Base-by-base conservation (phyloP, 2,888 invertebrate genomes). In the Ypsolopha sequella region DNA sequence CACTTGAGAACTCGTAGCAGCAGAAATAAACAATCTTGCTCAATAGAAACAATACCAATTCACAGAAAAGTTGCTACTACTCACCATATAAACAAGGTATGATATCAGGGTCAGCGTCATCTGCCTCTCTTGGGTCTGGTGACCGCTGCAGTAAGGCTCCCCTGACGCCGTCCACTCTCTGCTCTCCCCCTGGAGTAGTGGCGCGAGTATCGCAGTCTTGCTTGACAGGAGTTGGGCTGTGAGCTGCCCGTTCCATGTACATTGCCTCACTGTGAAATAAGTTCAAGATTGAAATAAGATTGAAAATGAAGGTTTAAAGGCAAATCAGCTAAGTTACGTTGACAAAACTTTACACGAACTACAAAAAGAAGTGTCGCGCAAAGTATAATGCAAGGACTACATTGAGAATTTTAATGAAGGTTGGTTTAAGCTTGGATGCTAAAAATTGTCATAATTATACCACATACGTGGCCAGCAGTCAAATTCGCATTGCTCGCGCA, bases 41-140 rank as follows among this genome's bases (percentile, higher is more conserved):
- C n/a, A n/a, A n/a, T n/a, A n/a, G n/a, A n/a, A n/a, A n/a, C n/a
- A n/a, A n/a, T n/a, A n/a, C n/a, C n/a, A n/a, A n/a, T n/a, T n/a
- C n/a, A n/a, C n/a, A n/a, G n/a, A n/a, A 24, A 24, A 24, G 24
- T 24, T 24, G 24, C 24, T 3, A 24, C 9, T 14, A 76, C 91
- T 89, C 68, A 95, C 95, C 95, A 81, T 95, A 94, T 79, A 95
- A 92, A 87, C 93, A 94, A 59, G 95, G 93, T 79, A 95, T 95
- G 65, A 95, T 94, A 78, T 95, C 95, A 47, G 95, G 95, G 82
- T 95, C 95, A 51, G 93, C 92, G 66, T 93, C 94, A 62, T 92
- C 92, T 51, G 76, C 76, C 3, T 80, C 80, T n/a, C 76, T 60
- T 0, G 79, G 75, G 11, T 82, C 74, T 60, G 80, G 68, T 6